These are phyloP conservation scores for Mnemiopsis leidyi DNA, from an alignment of 37 sponge, comb jelly and placozoan genomes.

Conservation along the genomic window DNA sequence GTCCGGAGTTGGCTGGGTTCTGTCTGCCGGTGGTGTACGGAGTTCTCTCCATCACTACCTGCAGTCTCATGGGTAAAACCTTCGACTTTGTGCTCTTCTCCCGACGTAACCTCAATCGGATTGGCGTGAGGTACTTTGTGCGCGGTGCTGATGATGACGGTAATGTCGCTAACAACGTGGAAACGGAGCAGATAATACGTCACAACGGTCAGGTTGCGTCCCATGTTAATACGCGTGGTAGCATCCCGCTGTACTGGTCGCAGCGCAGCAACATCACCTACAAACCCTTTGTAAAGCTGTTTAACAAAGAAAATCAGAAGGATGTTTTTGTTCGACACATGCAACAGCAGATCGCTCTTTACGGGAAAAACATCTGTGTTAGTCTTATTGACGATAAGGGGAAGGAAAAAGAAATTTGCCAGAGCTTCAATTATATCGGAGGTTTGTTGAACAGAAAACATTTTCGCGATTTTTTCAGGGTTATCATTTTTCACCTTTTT, in stretches of 20 bases:
- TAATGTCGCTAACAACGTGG: constrained; percentile 92
- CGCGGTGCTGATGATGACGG: constrained; percentile 90
- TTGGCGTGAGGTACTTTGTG: constrained; percentile 86
- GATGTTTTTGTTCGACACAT: constrained; percentile 5
- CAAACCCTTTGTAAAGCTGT: constrained; percentile 79
- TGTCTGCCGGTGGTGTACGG: not conserved
- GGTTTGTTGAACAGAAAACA: not conserved
- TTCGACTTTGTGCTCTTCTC: constrained; percentile 80
- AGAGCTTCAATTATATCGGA: constrained; percentile 33
- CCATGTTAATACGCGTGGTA: constrained; percentile 81
- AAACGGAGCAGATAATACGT: constrained; percentile 88
- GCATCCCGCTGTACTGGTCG: constrained; percentile 93
- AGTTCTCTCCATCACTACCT: constrained; percentile 74
- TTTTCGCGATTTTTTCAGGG: not conserved
- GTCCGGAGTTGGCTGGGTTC: constrained; percentile 9
- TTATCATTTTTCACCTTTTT: not conserved
- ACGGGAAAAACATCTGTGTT: constrained; percentile 19
- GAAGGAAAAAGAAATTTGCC: constrained; percentile 40
- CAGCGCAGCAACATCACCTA: constrained; percentile 87
- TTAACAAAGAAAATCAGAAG: constrained; percentile 64
- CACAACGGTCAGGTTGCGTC: not conserved
- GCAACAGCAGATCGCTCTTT: constrained; percentile 1
- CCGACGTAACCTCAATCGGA: constrained; percentile 70
- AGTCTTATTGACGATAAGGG: constrained; percentile 54
- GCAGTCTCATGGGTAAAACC: constrained; percentile 72